Percentiles rank a stretch among this genome's conserved stretches.
phyloP scores from a whole-genome alignment of 2,888 invertebrate species.

The Celastrina argiolus region DNA sequence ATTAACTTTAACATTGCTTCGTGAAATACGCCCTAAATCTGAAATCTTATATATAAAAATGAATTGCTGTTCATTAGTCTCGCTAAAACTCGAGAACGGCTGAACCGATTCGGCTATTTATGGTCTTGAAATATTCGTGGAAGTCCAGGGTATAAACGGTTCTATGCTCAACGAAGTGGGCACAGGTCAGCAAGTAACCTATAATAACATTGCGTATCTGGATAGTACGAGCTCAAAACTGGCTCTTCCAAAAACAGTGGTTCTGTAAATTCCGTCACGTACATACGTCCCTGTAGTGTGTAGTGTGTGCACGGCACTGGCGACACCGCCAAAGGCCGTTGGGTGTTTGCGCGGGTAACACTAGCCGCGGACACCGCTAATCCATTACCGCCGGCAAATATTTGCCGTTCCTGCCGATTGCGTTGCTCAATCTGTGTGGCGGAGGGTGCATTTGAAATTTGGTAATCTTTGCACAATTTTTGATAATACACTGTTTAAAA shows the following conservation, averaged over 20 bases:
- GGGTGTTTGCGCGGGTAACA: constrained; percentile 39
- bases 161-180: too few species aligned
- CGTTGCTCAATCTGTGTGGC: constrained; percentile 21
- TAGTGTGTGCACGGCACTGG: not conserved
- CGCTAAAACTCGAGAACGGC: too few species aligned
- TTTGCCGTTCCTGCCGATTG: constrained; percentile 32
- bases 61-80: too few species aligned
- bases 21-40: too few species aligned
- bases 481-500: too few species aligned
- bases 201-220: not conserved
- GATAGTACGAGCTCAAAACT: too few species aligned
- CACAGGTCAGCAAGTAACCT: too few species aligned
- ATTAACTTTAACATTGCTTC: too few species aligned
- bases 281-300: not conserved
- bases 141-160: too few species aligned
- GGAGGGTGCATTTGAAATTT: not conserved
- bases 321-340: constrained; percentile 28
- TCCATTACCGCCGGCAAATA: constrained; percentile 38
- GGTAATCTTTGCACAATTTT: constrained; percentile 4
- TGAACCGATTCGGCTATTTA: too few species aligned
- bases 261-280: constrained; percentile 21
- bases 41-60: too few species aligned
- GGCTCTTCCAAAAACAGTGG: not conserved
- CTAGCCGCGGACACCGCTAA: constrained; percentile 39
- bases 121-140: too few species aligned